phyloP scores from a whole-genome alignment of 2,113 vertebrate genomes.

The Corythaeola cristata region DNA sequence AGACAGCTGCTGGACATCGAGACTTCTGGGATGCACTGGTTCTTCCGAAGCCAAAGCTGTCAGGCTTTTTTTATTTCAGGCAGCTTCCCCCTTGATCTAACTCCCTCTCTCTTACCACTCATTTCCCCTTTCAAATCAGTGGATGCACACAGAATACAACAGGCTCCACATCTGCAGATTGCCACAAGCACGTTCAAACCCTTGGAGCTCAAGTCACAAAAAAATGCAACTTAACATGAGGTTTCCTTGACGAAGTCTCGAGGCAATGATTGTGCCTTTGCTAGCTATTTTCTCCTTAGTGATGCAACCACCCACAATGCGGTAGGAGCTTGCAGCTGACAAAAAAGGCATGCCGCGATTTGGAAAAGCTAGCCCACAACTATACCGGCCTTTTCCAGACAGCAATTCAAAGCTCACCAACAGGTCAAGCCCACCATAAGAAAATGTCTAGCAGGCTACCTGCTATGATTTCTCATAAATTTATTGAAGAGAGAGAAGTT shows the following conservation, averaged over 20 bases:
- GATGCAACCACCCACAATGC: conserved; percentile 9
- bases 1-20: not conserved
- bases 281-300: conserved; percentile 21
- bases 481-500: not conserved
- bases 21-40: not conserved
- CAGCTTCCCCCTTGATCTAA: not conserved
- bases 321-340: not conserved
- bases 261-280: conserved; percentile 10
- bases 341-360: not conserved
- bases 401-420: not conserved
- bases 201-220: not conserved
- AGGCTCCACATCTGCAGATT: not conserved
- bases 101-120: not conserved
- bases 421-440: not conserved
- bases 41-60: not conserved
- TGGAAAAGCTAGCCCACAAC: not conserved
- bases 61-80: not conserved
- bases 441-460: not conserved
- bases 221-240: not conserved
- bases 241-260: not conserved
- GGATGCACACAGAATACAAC: not conserved
- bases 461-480: not conserved
- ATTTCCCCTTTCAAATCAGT: not conserved
- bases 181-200: not conserved
- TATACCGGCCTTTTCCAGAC: not conserved